Evolutionary conservation across 35 echinoderm and acorn worm genomes (phyloP).

Genomic region (Ptychodera flava): DNA sequence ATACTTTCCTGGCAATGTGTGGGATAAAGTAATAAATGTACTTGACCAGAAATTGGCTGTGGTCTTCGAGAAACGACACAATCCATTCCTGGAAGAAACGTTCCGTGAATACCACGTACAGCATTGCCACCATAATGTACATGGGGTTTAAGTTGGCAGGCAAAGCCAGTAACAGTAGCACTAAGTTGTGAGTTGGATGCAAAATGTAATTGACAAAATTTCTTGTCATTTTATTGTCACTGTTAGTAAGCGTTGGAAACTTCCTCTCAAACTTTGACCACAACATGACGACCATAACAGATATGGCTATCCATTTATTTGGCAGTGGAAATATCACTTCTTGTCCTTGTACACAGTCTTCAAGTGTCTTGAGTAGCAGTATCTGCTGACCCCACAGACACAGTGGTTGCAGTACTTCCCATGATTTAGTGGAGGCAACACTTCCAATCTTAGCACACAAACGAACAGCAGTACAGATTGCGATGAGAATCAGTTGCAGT

Average conservation of each 20-base stretch:
- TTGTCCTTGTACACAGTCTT: background rate
- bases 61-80: background rate
- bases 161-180: background rate
- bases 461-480: background rate
- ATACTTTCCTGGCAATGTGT: background rate
- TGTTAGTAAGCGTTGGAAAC: background rate
- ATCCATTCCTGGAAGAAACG: background rate
- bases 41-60: background rate
- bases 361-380: background rate
- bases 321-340: background rate
- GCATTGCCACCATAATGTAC: background rate
- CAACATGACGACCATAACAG: background rate
- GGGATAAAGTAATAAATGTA: background rate
- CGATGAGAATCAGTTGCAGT: background rate
- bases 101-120: background rate
- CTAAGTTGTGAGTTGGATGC: background rate
- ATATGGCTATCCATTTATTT: background rate
- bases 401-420: background rate
- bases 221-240: background rate
- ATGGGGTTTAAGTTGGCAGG: background rate
- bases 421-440: background rate
- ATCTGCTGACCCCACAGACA: background rate
- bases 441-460: background rate
- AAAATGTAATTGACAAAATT: background rate
- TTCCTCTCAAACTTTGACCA: background rate